Conservation (phyloP, 2,888 invertebrate genomes). For the Diplazon laetatorius region DNA sequence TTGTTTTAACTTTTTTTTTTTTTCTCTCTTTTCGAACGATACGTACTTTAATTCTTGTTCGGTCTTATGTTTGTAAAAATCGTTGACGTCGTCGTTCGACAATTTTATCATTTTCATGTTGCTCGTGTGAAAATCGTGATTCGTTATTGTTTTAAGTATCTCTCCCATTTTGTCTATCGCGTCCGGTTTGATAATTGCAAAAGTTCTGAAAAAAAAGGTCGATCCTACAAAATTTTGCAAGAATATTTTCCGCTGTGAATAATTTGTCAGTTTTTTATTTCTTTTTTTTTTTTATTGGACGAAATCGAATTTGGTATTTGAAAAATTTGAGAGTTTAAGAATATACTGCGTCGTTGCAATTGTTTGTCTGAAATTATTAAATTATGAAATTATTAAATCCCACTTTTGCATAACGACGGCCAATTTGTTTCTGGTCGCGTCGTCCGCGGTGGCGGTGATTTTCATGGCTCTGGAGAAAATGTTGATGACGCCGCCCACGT, state of each 20-base stretch:
- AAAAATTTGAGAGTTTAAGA: no score
- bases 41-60: conserved; percentile 85
- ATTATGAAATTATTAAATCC: conserved; percentile 64
- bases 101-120: conserved; percentile 90
- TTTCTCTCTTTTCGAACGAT: conserved; percentile 8
- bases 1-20: not conserved
- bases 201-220: conserved; percentile 85
- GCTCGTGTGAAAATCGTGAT: conserved; percentile 84
- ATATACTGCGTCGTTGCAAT: no score
- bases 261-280: no score
- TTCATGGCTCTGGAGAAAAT: conserved; percentile 90
- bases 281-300: no score
- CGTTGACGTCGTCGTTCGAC: conserved; percentile 86
- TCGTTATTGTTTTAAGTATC: conserved; percentile 86
- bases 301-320: no score
- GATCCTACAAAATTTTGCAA: not conserved
- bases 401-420: conserved; percentile 87
- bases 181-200: conserved; percentile 91
- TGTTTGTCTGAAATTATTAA: not conserved
- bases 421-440: conserved; percentile 86
- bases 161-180: conserved; percentile 88
- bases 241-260: not conserved
- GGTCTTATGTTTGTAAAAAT: conserved; percentile 85
- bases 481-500: conserved; percentile 88
- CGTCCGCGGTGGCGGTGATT: conserved; percentile 89